Percentiles rank a stretch among this genome's conserved stretches.
Evolutionary conservation across 2,797 vertebrate genomes (phyloP).

Genomic region (Perdix hodgsoniae): DNA sequence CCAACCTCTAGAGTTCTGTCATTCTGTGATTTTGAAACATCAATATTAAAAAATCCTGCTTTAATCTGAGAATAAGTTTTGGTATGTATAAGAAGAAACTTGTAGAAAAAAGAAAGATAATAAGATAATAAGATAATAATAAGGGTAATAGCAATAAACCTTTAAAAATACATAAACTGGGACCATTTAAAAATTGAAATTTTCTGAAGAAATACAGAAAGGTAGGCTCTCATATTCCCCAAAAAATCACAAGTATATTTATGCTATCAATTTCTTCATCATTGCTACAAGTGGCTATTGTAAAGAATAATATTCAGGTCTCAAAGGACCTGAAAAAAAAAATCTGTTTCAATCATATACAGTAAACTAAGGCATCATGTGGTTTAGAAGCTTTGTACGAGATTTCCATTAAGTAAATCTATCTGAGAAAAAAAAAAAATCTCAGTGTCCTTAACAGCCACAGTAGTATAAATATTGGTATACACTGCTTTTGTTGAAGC

Average conservation of each 20-base stretch:
- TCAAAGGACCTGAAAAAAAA: neutral
- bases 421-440: neutral
- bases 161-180: neutral
- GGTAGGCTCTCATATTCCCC: neutral
- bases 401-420: neutral
- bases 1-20: too few relatives aligned
- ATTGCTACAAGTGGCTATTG: neutral
- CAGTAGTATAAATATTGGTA: neutral
- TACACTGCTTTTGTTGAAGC: neutral
- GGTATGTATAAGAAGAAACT: neutral
- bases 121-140: too few relatives aligned
- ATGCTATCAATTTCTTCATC: neutral
- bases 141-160: neutral
- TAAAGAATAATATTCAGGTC: neutral
- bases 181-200: neutral
- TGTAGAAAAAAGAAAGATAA: neutral
- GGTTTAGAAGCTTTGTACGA: conserved; percentile 10
- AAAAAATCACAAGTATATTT: neutral
- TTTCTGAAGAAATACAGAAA: neutral
- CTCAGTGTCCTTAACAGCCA: neutral
- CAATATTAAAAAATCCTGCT: neutral
- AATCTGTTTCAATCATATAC: neutral
- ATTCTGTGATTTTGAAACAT: neutral
- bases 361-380: neutral
- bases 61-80: neutral